Conservation (phyloP, 2,113 vertebrate genomes). For the Danio rerio region DNA sequence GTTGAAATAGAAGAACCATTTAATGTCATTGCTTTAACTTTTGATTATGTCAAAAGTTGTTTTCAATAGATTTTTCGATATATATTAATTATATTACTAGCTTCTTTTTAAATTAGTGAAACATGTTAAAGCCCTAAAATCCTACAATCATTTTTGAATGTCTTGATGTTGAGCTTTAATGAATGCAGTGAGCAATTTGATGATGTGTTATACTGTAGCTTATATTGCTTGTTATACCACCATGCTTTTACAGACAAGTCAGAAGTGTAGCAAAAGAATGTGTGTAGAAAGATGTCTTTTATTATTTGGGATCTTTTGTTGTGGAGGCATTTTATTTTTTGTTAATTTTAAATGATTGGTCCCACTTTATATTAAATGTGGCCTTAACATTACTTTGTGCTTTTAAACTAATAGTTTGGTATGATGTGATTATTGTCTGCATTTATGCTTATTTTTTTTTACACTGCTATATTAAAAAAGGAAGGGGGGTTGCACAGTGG, state of each 20-base stretch:
- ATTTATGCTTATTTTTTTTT: no score
- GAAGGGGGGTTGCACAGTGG: no score
- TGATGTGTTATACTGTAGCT: not conserved
- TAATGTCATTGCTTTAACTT: not conserved
- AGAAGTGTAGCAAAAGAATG: not conserved
- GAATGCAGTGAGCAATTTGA: not conserved
- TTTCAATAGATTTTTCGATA: not conserved
- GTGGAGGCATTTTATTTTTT: not conserved
- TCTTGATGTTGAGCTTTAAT: not conserved
- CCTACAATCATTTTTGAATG: not conserved
- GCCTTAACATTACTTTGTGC: no score
- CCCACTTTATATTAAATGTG: no score
- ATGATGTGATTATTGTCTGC: no score
- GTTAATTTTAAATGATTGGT: no score
- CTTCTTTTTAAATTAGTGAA: not conserved
- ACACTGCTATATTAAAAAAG: no score
- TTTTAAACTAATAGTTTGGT: no score
- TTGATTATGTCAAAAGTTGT: not conserved
- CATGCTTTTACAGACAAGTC: slow-evolving; percentile 4
- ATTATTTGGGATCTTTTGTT: not conserved
- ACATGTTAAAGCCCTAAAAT: not conserved
- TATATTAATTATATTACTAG: not conserved
- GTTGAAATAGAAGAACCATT: not conserved
- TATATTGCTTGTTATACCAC: not conserved
- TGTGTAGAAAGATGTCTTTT: not conserved